Conservation (phyloP, 2,888 invertebrate genomes). For the Megastigmus dorsalis region DNA sequence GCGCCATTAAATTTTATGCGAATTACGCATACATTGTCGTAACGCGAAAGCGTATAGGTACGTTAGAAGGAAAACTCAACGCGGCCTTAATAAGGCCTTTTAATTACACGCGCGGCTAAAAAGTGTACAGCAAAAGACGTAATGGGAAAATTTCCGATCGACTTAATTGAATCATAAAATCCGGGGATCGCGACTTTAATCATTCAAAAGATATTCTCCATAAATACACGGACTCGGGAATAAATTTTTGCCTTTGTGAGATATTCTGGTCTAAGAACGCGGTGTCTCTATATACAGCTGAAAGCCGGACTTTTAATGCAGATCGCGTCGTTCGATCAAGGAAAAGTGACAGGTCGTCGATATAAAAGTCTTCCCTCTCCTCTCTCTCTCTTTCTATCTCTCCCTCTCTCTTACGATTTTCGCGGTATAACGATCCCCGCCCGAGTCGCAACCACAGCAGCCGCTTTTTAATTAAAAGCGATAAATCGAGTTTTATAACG, state of each 20-base stretch:
- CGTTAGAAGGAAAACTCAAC: neutral
- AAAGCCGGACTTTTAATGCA: neutral
- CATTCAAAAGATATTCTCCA: constrained; percentile 1
- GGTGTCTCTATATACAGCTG: no score
- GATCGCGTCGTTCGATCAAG: neutral
- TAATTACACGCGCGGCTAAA: constrained; percentile 14
- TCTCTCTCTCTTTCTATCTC: neutral
- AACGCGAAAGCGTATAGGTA: neutral
- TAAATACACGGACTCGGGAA: neutral
- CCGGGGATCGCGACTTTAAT: constrained; percentile 11
- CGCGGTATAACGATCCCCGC: no score
- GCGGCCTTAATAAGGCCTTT: constrained; percentile 5
- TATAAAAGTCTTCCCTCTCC: constrained; percentile 21
- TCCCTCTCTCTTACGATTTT: neutral
- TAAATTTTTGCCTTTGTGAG: constrained; percentile 1
- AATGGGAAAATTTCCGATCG: constrained; percentile 2
- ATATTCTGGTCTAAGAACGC: no score
- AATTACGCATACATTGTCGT: constrained; percentile 5
- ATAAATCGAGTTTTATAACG: constrained; percentile 53
- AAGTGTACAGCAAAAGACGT: neutral
- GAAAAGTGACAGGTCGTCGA: constrained; percentile 10
- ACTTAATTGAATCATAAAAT: constrained; percentile 44
- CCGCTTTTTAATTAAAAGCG: constrained; percentile 52
- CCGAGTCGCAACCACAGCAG: no score
- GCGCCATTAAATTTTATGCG: constrained; percentile 5